These are phyloP conservation scores for Anhinga anhinga DNA, from an alignment of 2,113 vertebrate species.

Conservation along the genomic window DNA sequence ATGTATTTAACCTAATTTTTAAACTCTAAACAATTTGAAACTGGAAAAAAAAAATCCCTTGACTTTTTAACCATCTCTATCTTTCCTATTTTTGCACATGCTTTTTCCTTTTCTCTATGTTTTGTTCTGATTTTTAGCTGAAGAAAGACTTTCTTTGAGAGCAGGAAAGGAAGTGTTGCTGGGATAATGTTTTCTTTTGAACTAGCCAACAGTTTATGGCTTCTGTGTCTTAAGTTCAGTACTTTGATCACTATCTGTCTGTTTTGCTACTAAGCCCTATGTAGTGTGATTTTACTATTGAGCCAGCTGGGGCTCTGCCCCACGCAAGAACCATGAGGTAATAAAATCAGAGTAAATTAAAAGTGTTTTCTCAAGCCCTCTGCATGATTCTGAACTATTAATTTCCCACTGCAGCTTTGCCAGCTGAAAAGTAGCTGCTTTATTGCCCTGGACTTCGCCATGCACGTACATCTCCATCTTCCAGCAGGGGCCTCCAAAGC, in stretches of 20 bases:
- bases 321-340: background rate
- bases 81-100: background rate
- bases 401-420: background rate
- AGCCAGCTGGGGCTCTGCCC: constrained; percentile 8
- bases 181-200: constrained; percentile 24
- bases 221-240: constrained; percentile 4
- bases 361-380: background rate
- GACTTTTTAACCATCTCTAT: background rate
- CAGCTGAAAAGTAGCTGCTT: background rate
- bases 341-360: constrained; percentile 8
- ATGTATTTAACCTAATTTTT: background rate
- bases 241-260: constrained; percentile 25
- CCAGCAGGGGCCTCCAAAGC: constrained; percentile 57
- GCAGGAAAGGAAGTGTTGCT: background rate
- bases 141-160: background rate
- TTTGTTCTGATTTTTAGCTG: background rate
- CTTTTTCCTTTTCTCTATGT: background rate
- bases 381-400: background rate
- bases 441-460: background rate
- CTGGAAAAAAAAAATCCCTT: background rate
- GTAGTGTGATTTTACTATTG: background rate
- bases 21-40: background rate
- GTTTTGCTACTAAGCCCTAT: background rate
- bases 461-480: background rate
- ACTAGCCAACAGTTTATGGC: background rate